Evolutionary conservation across 2,113 vertebrate species (phyloP).

Genomic region (Micronycteris hirsuta): DNA sequence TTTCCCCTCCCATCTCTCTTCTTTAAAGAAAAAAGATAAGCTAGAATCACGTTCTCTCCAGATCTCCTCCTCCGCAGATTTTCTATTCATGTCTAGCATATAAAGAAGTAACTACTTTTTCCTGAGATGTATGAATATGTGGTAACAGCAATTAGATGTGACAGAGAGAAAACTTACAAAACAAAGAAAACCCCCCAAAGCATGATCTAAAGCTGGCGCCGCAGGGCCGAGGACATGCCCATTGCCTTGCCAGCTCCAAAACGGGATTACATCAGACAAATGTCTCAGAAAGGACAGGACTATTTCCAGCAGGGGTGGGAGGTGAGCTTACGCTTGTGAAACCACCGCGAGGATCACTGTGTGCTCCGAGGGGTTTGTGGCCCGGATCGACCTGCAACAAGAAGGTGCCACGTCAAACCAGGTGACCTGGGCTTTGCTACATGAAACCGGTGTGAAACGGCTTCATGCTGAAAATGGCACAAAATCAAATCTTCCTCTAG

Average conservation of each 20-base stretch:
- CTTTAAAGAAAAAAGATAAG: constrained; percentile 25
- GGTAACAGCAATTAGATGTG: background rate
- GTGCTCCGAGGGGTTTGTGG: constrained; percentile 90
- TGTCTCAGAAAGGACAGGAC: background rate
- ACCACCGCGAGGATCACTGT: constrained; percentile 92
- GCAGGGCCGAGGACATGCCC: background rate
- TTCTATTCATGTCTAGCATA: constrained; percentile 39
- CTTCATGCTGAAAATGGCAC: background rate
- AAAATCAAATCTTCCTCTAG: background rate
- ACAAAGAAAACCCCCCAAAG: background rate
- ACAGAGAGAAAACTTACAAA: background rate
- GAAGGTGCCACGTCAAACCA: constrained; percentile 50
- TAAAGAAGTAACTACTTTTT: background rate
- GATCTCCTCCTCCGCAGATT: background rate
- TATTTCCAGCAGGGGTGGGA: background rate
- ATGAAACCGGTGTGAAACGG: background rate
- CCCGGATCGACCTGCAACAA: constrained; percentile 89
- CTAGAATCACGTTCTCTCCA: background rate
- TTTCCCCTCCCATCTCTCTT: background rate
- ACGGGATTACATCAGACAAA: background rate
- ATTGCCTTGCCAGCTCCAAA: background rate
- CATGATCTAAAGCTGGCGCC: background rate
- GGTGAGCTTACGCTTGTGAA: constrained; percentile 86
- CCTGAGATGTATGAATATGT: background rate
- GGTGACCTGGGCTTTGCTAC: background rate